Base-by-base conservation (phyloP, 2,797 vertebrate species). In the Epinephelus coioides region DNA sequence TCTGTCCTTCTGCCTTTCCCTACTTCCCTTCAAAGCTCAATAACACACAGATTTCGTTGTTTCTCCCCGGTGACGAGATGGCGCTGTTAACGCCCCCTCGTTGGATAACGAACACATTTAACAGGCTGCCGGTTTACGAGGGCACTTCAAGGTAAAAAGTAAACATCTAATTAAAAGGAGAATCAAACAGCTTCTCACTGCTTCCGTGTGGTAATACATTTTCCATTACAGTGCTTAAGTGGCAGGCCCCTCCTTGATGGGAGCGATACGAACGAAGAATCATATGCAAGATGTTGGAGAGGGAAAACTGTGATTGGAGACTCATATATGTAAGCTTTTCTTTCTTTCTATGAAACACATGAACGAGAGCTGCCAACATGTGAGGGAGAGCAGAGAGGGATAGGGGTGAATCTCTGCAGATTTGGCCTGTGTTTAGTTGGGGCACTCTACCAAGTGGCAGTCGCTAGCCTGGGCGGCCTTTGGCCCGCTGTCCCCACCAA, bases 401-500 rank as follows among this genome's bases (percentile, higher is more conserved):
- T 62, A 59, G 81, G 79, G 85, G 86, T 88, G 87, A 89, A 83
- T 87, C 85, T 86, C 79, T 82, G 68, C 81, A 88, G 87, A 90
- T 89, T 87, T 89, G 90, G 91, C 89, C 85, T 82, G 84, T 69
- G 88, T 91, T 91, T 89, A 90, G 88, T 44, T 66, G 80, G 89
- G 91, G 88, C 87, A 81, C 50, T 75, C 71, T 76, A 92, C 93
- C 93, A 92, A 93, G 92, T 93, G 90, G 89, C 89, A 91, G 83
- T 85, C 81, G 18, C 85, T 88, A 79, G 85, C 86, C 87, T 84
- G 90, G 90, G 82, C 84, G 79, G 92, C 93, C 92, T 92, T 82
- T 93, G 92, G 91, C 87, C 91, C 80, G 14, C 68, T 84, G 91
- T 93, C 87, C 82, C 86, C 84, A 86, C 91, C 93, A 94, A 94